phyloP scores from a whole-genome alignment of 1,140 invertebrate genomes.

The Papilio helenus region DNA sequence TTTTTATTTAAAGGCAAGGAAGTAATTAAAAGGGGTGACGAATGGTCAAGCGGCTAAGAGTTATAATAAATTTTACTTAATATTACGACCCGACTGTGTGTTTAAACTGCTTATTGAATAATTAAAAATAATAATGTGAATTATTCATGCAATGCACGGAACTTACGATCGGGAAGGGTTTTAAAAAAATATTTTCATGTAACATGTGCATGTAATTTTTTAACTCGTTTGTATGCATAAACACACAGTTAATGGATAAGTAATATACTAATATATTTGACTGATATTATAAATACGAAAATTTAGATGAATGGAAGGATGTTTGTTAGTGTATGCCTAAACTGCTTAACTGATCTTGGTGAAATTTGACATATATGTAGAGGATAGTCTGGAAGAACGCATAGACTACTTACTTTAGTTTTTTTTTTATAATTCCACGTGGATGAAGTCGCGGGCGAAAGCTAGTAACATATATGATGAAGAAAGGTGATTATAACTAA shows the following conservation, averaged over 20 bases:
- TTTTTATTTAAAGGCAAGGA: constrained; percentile 5
- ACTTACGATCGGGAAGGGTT: not conserved
- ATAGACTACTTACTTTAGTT: no score
- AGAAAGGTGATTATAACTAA: no score
- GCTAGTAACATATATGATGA: no score
- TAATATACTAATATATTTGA: not conserved
- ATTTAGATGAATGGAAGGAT: not conserved
- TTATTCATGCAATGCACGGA: constrained; percentile 13
- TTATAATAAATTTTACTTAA: constrained; percentile 16
- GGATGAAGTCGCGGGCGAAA: no score
- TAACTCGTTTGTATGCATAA: not conserved
- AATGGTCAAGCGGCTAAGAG: constrained; percentile 14
- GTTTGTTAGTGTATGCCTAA: not conserved
- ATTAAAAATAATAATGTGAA: constrained; percentile 14
- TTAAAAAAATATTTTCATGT: constrained; percentile 1
- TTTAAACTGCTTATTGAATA: constrained; percentile 18
- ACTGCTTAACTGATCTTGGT: no score
- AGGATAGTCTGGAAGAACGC: no score
- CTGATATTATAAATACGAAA: no score
- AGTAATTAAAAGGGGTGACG: constrained; percentile 17
- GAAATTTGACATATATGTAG: no score
- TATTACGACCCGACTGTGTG: constrained; percentile 14
- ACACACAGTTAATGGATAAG: not conserved
- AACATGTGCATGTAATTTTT: constrained; percentile 12
- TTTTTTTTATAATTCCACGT: no score